Evolutionary conservation across 2,888 invertebrate species (phyloP), one percentile per base, ranked within the genome.

Genomic region (Sturmia bella): DNA sequence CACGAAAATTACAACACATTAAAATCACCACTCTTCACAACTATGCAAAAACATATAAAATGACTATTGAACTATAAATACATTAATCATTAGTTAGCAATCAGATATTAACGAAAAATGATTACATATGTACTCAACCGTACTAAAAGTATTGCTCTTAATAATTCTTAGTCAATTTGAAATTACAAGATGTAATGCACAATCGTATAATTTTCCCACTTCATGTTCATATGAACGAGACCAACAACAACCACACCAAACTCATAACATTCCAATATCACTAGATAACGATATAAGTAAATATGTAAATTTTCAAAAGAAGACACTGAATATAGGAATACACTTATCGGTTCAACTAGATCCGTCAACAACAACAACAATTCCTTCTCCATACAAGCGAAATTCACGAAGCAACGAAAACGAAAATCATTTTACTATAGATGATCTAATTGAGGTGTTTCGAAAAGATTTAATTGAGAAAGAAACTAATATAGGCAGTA

Each of bases 381-480:
- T 2, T 19, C 19, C 39, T 4, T 1, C 39, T 27, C 4, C 52
- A 52, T n/a, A 13, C 24, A n/a, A 12, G 27, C 1, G 2, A 7
- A 52, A 7, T 9, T 9, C 7, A 6, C 32, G 56, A 59, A 59
- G 21, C 13, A 59, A 11, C 21, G 19, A 13, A 15, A 21, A 21
- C 13, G 32, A 57, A 41, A 41, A 45, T n/a, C 21, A n/a, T 21
- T 56, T 17, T 32, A 63, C 73, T 19, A 52, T 74, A 9, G 37
- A 75, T 24, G 64, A 75, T 17, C 45, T 54, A 43, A 75, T 75
- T 56, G 59, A 66, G 50, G 66, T 57, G 12, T 75, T 75, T 75
- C 56, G 57, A 68, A 66, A 50, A n/a, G 68, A 75, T 32, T 27
- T 75, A 57, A 48, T 75, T 37, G 41, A 54, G 24, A 75, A 57